Percentiles rank a stretch among this genome's conserved stretches.
These are phyloP conservation scores for Nanorana parkeri DNA, from an alignment of 2,113 vertebrate genomes.

Conservation along the genomic window DNA sequence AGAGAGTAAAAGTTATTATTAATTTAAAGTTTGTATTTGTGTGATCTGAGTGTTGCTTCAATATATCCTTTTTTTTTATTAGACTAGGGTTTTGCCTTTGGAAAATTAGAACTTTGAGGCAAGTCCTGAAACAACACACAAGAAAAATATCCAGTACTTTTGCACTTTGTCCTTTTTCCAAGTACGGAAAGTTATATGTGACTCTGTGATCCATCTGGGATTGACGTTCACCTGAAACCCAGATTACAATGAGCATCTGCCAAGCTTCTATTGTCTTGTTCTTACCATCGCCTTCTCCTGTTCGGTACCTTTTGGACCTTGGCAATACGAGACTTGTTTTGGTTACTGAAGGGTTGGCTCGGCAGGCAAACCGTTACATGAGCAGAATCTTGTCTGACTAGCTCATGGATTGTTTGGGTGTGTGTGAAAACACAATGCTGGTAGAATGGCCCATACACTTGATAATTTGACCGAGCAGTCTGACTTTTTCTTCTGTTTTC, in stretches of 20 bases:
- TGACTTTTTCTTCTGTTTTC: too few relatives aligned
- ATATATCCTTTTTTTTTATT: conserved; percentile 1
- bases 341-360: neutral
- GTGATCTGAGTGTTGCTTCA: too few relatives aligned
- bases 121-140: neutral
- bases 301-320: neutral
- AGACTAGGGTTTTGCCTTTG: neutral
- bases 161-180: conserved; percentile 2
- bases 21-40: too few relatives aligned
- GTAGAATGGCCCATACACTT: too few relatives aligned
- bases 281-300: neutral
- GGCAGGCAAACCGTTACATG: neutral
- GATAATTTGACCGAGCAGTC: too few relatives aligned
- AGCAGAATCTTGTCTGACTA: too few relatives aligned
- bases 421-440: too few relatives aligned
- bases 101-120: neutral
- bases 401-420: too few relatives aligned
- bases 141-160: neutral
- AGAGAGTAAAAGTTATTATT: too few relatives aligned
- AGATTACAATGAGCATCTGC: neutral
- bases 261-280: conserved; percentile 11
- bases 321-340: neutral
- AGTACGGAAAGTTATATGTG: conserved; percentile 25
- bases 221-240: neutral
- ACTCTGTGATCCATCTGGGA: neutral